Evolutionary conservation across 1,140 invertebrate species (phyloP), one percentile per base, ranked within the genome.

Genomic region (Akabosia matsudoensis): DNA sequence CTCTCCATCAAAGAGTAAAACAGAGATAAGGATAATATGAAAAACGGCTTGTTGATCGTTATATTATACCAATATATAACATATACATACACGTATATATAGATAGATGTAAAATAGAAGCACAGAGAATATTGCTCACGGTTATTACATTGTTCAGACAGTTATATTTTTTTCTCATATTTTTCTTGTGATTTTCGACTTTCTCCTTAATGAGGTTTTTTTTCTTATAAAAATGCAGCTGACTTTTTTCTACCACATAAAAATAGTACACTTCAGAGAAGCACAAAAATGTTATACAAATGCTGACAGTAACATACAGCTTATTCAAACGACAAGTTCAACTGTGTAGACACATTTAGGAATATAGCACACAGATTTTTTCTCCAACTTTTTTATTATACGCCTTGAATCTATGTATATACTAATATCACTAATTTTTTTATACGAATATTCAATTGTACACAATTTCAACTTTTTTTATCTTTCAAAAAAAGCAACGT

Each of bases 41-140:
- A n/a, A 10, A 45, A 45, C 37, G 37, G 37, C 37, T 45, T 18
- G 37, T 45, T 45, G 18, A 7, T 45, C 37, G 18, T 45, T 45
- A 45, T 45, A 45, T 18, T 4, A 61, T 14, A 61, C 18, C 3
- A 7, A 14, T 61, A 4, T 22, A 10, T 7, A 14, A 7, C 18
- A 7, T 22, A 61, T 10, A 10, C 26, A 10, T 61, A 31, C 31
- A 3, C 13, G 13, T 33, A 70, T 10, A 16, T 70, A 30, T 70
- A 70, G 67, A 22, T 70, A 70, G 26, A 16, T 70, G 16, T 70
- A 28, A 30, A 30, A 45, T 78, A 78, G 76, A 78, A 78, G 76
- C 76, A 78, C 76, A 78, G 73, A 78, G 45, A 78, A 78, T 78
- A 78, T 78, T 78, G 76, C 76, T 78, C 76, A 78, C 76, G 76